Percentiles rank a stretch among this genome's conserved stretches.
These are phyloP conservation scores for Hestina assimilis DNA, from an alignment of 1,140 invertebrate species.

Conservation along the genomic window DNA sequence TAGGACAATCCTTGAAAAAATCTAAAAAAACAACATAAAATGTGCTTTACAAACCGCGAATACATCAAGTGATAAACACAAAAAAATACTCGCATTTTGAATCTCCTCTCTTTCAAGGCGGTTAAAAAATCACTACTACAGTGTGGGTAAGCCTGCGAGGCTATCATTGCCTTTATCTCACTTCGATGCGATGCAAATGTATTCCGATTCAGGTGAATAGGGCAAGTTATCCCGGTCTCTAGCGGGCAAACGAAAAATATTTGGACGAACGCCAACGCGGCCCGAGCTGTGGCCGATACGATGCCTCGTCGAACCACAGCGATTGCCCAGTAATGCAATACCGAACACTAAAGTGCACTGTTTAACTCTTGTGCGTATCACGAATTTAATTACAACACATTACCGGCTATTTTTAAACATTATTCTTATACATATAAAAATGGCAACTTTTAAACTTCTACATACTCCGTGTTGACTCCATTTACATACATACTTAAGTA, in stretches of 20 bases:
- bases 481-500: too few species aligned
- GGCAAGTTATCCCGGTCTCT: slow-evolving; percentile 57
- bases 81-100: too few species aligned
- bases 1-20: too few species aligned
- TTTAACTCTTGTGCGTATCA: slow-evolving; percentile 20
- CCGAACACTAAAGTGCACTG: slow-evolving; percentile 40
- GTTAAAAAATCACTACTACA: too few species aligned
- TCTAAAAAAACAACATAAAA: too few species aligned
- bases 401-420: neutral
- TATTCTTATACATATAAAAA: too few species aligned
- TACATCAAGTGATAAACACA: too few species aligned
- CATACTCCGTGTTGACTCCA: too few species aligned
- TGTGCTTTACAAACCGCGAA: too few species aligned
- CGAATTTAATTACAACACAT: slow-evolving; percentile 2
- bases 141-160: neutral
- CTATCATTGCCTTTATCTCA: slow-evolving; percentile 24
- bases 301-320: slow-evolving; percentile 37
- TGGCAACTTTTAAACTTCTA: too few species aligned
- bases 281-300: slow-evolving; percentile 42
- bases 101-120: too few species aligned
- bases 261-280: slow-evolving; percentile 60
- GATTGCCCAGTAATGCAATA: slow-evolving; percentile 47
- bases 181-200: slow-evolving; percentile 41
- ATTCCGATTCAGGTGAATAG: slow-evolving; percentile 68
- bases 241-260: slow-evolving; percentile 63